Conservation (phyloP, 2,888 invertebrate genomes). For the Drosophila nigritarsus region DNA sequence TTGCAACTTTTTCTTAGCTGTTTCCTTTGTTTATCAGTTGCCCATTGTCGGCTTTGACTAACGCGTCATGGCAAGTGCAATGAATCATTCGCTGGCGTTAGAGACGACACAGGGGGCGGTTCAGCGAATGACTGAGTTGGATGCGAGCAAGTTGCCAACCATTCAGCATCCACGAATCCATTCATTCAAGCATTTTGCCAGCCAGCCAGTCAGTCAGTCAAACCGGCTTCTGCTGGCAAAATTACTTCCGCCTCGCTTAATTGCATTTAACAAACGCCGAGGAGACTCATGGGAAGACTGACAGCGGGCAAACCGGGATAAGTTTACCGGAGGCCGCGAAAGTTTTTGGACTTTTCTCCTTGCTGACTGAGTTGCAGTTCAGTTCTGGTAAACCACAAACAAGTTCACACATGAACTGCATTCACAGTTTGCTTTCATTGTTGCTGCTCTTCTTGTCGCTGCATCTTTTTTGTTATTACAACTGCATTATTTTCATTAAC, state of each 20-base stretch:
- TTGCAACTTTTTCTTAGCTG: constrained; percentile 3
- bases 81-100: constrained; percentile 52
- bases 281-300: constrained; percentile 40
- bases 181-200: constrained; percentile 30
- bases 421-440: constrained; percentile 24
- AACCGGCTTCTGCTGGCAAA: constrained; percentile 56
- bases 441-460: not conserved
- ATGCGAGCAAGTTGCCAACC: constrained; percentile 26
- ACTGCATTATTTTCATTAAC: constrained; percentile 80
- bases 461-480: constrained; percentile 30
- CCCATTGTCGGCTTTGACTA: constrained; percentile 56
- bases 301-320: constrained; percentile 17
- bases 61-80: constrained; percentile 50
- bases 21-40: constrained; percentile 51
- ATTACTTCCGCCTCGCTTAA: constrained; percentile 76
- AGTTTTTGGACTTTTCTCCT: constrained; percentile 41
- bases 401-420: constrained; percentile 78
- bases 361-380: constrained; percentile 24
- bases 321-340: constrained; percentile 33
- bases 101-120: constrained; percentile 27
- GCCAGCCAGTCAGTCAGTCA: constrained; percentile 47
- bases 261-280: constrained; percentile 72
- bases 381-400: constrained; percentile 67
- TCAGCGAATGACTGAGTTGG: constrained; percentile 36
- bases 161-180: constrained; percentile 35